These are phyloP conservation scores for Matsumyia berberina DNA, from an alignment of 2,888 invertebrate genomes.

Conservation along the genomic window DNA sequence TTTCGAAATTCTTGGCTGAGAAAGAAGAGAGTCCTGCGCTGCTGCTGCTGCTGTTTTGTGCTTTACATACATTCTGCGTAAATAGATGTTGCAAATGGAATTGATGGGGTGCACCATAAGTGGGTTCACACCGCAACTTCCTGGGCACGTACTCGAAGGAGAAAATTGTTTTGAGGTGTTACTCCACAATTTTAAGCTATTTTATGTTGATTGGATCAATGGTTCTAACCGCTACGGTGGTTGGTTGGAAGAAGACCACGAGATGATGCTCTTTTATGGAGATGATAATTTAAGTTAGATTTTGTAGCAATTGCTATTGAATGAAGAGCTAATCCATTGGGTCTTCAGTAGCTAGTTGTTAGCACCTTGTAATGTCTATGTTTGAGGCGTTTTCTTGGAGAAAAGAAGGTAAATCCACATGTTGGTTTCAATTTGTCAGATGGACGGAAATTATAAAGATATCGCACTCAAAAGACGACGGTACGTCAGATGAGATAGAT, in stretches of 20 bases:
- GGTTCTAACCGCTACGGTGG: constrained; percentile 44
- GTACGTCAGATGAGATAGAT: no score
- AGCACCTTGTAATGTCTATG: neutral
- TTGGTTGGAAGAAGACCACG: constrained; percentile 12
- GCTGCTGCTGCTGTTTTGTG: constrained; percentile 8
- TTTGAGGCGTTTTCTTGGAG: neutral
- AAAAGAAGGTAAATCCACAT: no score
- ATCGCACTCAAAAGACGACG: no score
- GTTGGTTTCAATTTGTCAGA: no score
- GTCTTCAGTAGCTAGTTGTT: constrained; percentile 10
- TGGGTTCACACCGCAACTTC: constrained; percentile 75
- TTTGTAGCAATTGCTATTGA: constrained; percentile 17
- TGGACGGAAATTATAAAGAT: no score
- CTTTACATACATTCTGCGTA: constrained; percentile 59
- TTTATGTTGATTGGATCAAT: constrained; percentile 73
- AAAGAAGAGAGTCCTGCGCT: neutral
- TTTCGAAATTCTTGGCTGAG: constrained; percentile 2
- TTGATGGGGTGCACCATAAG: constrained; percentile 64
- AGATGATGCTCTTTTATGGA: constrained; percentile 26
- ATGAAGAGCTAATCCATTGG: constrained; percentile 41
- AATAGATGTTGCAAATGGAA: constrained; percentile 72
- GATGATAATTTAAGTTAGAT: constrained; percentile 34
- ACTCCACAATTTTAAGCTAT: constrained; percentile 72
- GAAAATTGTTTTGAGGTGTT: constrained; percentile 76
- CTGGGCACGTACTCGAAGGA: constrained; percentile 68